Conservation (phyloP, 2,888 invertebrate genomes). For the Palloptera scutellata region DNA sequence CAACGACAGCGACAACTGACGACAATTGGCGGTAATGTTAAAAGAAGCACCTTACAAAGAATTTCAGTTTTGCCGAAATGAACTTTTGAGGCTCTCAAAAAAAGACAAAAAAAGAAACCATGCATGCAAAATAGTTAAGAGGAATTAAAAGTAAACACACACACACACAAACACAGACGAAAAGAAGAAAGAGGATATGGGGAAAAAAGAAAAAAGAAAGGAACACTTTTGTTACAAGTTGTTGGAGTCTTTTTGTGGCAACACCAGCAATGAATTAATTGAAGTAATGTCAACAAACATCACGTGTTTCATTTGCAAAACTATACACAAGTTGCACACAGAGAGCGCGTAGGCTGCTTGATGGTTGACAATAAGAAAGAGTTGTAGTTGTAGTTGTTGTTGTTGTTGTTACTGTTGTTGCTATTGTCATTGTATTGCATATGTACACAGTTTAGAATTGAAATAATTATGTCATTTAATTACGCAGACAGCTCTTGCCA, state of each 20-base stretch:
- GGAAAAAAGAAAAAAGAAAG: background rate
- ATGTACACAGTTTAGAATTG: no score
- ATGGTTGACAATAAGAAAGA: no score
- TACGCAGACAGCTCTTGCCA: conserved; percentile 54
- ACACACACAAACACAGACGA: no score
- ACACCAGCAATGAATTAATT: conserved; percentile 47
- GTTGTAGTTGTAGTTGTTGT: no score
- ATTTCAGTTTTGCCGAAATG: background rate
- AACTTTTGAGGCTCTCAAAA: no score
- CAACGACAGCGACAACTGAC: background rate
- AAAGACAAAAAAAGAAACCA: no score
- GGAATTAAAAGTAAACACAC: background rate
- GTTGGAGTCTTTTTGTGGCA: background rate
- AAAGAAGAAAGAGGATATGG: conserved; percentile 6
- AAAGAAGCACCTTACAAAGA: conserved; percentile 30
- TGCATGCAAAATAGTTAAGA: conserved; percentile 15
- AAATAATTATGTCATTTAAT: conserved; percentile 63
- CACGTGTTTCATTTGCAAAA: conserved; percentile 1
- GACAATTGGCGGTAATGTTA: conserved; percentile 24
- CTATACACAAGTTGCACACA: no score
- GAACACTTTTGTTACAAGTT: background rate
- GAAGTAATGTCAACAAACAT: conserved; percentile 43
- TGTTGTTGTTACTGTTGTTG: no score
- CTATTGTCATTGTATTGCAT: no score
- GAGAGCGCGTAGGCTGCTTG: no score